Percentiles rank a stretch among this genome's conserved stretches.
Conservation (phyloP, 1,140 invertebrate genomes). For the Aplysia californica region DNA sequence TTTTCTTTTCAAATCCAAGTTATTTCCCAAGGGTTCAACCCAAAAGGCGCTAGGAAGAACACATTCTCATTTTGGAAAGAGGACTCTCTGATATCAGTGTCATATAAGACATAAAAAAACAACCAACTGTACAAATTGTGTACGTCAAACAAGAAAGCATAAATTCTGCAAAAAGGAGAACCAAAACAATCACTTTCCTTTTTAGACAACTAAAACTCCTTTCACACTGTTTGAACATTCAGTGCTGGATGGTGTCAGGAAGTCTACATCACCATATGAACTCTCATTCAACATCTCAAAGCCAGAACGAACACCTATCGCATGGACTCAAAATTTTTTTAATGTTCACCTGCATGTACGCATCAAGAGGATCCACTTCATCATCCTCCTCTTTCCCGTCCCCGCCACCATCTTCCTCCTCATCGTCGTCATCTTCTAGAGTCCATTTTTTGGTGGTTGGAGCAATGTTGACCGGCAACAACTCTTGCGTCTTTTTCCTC, state of each 20-base stretch:
- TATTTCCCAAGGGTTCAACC: too few relatives aligned
- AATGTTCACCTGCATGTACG: constrained; percentile 96
- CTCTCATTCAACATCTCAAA: not conserved
- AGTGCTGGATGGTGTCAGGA: constrained; percentile 27
- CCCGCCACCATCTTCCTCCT: constrained; percentile 51
- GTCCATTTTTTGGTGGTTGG: constrained; percentile 80
- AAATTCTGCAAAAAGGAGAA: not conserved
- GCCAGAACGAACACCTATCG: too few relatives aligned
- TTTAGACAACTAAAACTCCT: not conserved
- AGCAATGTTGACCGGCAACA: constrained; percentile 53
- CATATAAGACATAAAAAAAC: too few relatives aligned
- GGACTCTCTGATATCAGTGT: too few relatives aligned
- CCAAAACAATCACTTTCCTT: not conserved
- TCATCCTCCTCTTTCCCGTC: constrained; percentile 67
- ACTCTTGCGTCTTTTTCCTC: constrained; percentile 74
- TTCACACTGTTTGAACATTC: constrained; percentile 20
- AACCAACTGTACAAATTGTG: too few relatives aligned
- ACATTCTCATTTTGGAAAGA: too few relatives aligned
- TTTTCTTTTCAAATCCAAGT: too few relatives aligned
- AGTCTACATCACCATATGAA: not conserved
- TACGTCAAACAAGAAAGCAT: not conserved
- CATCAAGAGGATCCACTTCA: constrained; percentile 95
- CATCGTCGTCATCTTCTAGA: constrained; percentile 69
- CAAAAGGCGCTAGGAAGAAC: too few relatives aligned
- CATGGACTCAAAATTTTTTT: too few relatives aligned